These are phyloP conservation scores for Cotesia congregata DNA, from an alignment of 2,888 invertebrate species.

Conservation along the genomic window DNA sequence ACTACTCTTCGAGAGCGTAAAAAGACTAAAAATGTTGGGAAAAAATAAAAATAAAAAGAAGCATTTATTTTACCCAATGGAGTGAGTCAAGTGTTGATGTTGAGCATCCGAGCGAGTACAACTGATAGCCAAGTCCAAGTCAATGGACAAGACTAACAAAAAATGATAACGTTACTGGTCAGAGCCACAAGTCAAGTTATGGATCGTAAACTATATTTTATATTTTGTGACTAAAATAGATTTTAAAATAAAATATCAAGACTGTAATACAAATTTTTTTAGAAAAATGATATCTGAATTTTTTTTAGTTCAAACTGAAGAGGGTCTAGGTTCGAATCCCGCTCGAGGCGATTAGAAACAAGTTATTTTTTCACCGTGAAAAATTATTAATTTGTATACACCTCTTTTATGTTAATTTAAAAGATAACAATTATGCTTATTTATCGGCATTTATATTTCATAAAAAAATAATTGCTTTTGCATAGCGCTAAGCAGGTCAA, in stretches of 20 bases:
- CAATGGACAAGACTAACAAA: neutral
- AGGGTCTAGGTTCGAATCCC: neutral
- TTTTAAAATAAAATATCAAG: neutral
- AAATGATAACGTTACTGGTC: neutral
- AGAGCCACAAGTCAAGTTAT: no score
- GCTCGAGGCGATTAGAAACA: neutral
- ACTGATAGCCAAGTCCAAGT: neutral
- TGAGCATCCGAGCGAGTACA: neutral
- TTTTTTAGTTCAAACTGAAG: neutral
- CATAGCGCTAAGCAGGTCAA: no score
- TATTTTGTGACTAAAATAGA: no score
- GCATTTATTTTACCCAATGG: neutral
- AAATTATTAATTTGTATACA: neutral
- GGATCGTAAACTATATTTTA: no score
- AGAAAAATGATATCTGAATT: neutral
- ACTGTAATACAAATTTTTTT: no score
- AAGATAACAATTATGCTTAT: neutral
- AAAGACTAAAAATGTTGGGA: neutral
- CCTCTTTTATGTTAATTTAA: neutral
- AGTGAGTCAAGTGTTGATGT: neutral
- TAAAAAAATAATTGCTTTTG: neutral
- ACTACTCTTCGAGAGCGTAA: neutral
- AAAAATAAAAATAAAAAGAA: neutral
- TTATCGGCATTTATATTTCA: neutral
- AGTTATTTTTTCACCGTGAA: neutral